Evolutionary conservation across 2,113 vertebrate species (phyloP), one percentile per base, ranked within the genome.

Genomic region (Coturnix japonica): DNA sequence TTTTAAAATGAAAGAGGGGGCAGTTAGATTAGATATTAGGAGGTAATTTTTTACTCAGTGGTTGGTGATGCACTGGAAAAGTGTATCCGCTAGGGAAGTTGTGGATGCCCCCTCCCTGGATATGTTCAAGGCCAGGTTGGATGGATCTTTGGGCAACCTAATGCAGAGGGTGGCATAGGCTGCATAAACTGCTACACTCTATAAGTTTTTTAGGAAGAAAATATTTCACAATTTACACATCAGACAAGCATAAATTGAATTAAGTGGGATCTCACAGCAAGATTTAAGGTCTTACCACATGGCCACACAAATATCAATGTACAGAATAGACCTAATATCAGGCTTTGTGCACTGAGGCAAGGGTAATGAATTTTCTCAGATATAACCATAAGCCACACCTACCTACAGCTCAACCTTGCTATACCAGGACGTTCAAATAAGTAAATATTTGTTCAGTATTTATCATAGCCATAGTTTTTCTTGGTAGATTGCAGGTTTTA

Each of bases 111-210:
- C 53, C 3, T 31, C 53, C 17, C 28, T 56, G 53, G 30, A 56
- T 28, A 23, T 56, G 30, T 56, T 56, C 30, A 56, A 31, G 53
- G 30, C 28, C 9, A 6, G 53, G 15, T 18, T 56, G 53, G 17
- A 56, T 31, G 53, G 10, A 28, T 31, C 28, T 56, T 56, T 56
- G 30, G 30, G 30, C 54, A 56, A 19, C 17, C 6, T 56, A 19
- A 56, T 11, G 6, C n/a, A 31, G 54, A 19, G 30, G 10, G 30
- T 56, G 28, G 31, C 31, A 57, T 12, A 82, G 13, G 2, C 26
- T 43, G 11, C 19, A 31, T 0, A 0, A 56, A 41, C 35, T 73
- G 14, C 11, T 49, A 28, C 7, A 1, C 18, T 78, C 13, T 15
- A 22, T 26, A 53, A 7, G 7, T 76, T 64, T 22, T 23, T 2